Evolutionary conservation across 2,888 invertebrate genomes (phyloP).

Genomic region (Coecobrya sp.): DNA sequence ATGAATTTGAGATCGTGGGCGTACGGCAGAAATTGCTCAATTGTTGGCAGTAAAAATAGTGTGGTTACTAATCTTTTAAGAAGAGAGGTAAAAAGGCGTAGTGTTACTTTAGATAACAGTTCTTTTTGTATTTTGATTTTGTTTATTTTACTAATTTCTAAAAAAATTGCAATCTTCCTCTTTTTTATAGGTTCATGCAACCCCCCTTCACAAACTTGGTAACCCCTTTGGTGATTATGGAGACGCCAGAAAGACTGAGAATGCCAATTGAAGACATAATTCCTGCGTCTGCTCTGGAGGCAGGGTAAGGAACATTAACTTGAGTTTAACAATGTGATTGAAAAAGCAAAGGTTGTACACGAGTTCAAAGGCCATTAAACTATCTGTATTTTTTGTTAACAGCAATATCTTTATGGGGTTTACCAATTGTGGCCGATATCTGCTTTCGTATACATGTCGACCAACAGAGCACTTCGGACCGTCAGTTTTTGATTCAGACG

Average conservation of each 20-base stretch:
- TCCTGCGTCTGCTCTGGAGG: slow-evolving; percentile 84
- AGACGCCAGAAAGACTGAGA: slow-evolving; percentile 79
- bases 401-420: slow-evolving; percentile 98
- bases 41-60: slow-evolving; percentile 44
- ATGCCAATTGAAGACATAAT: slow-evolving; percentile 84
- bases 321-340: neutral
- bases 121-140: neutral
- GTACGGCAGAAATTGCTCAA: slow-evolving; percentile 47
- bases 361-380: no score
- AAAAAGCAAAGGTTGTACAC: neutral
- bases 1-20: slow-evolving; percentile 34
- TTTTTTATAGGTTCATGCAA: slow-evolving; percentile 74
- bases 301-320: slow-evolving; percentile 81
- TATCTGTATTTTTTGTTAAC: slow-evolving; percentile 35
- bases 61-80: slow-evolving; percentile 74
- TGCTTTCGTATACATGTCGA: slow-evolving; percentile 93
- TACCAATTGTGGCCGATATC: slow-evolving; percentile 97
- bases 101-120: neutral
- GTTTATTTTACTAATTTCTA: neutral
- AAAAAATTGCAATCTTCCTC: neutral
- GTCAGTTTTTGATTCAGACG: slow-evolving; percentile 87
- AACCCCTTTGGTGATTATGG: slow-evolving; percentile 83
- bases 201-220: slow-evolving; percentile 61
- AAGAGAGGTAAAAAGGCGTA: slow-evolving; percentile 76
- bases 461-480: slow-evolving; percentile 89